Evolutionary conservation across 2,797 vertebrate genomes (phyloP), one percentile per base, ranked within the genome.

Genomic region (Fratercula arctica): DNA sequence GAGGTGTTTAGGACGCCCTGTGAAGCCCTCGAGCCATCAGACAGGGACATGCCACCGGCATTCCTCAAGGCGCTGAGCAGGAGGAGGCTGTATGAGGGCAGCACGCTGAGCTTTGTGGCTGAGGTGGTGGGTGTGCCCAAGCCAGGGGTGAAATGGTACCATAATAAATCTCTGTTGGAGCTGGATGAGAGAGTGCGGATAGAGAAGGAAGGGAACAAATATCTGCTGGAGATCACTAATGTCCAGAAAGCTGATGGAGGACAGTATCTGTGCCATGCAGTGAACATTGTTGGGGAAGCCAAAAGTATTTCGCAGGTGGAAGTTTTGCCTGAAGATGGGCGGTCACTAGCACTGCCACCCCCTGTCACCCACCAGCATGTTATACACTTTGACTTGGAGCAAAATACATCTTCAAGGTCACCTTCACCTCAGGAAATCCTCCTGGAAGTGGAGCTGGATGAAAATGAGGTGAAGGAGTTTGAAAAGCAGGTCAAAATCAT

Each of bases 401-500:
- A 98, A 81, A 97, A 97, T 26, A 98, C 98, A 43, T 98, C 98
- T 14, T 99, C 99, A 28, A 99, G 99, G 82, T 99, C 99, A 64
- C 99, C 99, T 51, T 99, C 99, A 39, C 99, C 99, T 77, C 99
- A 99, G 93, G 99, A 99, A 98, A 99, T 99, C 92, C 97, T 99
- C 53, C 97, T 99, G 24, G 99, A 99, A 97, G 99, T 99, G 63
- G 99, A 99, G 94, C 85, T 99, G 88, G 99, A 99, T 98, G 99
- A 99, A 97, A 99, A 98, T 89, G 99, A 99, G 79, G 99, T 99
- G 60, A 99, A 98, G 90, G 99, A 99, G 95, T 99, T 99, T 98
- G 99, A 99, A 97, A 99, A 98, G 92, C 99, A 99, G 91, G 98
- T 99, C n/a, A 99, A 99, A 98, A 99, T 99, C 89, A 98, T 99